These are phyloP conservation scores for Agriotes lineatus DNA, from an alignment of 2,888 invertebrate genomes.

Conservation along the genomic window DNA sequence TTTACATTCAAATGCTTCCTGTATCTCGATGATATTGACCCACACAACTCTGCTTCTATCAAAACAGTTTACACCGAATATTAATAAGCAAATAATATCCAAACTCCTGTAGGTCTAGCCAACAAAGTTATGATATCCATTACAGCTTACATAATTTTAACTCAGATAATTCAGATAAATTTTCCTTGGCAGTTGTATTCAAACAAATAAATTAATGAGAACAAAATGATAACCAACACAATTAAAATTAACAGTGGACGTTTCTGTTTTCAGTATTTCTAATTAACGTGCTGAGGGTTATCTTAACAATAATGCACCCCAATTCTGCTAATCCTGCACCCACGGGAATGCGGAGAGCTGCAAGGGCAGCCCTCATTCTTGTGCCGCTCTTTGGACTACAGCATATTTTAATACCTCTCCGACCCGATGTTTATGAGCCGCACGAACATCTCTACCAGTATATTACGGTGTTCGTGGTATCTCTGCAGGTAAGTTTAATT, in stretches of 20 bases:
- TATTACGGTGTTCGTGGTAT: constrained; percentile 75
- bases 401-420: constrained; percentile 77
- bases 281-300: constrained; percentile 75
- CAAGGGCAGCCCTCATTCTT: constrained; percentile 78
- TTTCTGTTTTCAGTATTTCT: constrained; percentile 70
- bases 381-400: constrained; percentile 84
- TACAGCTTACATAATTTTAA: background rate
- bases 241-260: background rate
- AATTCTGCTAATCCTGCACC: constrained; percentile 73
- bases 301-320: constrained; percentile 75
- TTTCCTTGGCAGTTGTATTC: background rate
- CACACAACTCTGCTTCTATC: too few relatives aligned
- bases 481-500: constrained; percentile 72
- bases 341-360: constrained; percentile 74
- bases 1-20: too few relatives aligned
- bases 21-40: too few relatives aligned
- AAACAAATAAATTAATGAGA: background rate
- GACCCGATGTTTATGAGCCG: constrained; percentile 71
- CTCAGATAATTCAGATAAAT: background rate
- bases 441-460: constrained; percentile 75
- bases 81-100: too few relatives aligned
- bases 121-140: too few relatives aligned
- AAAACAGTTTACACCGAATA: too few relatives aligned
- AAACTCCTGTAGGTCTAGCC: too few relatives aligned
- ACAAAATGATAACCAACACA: background rate